Evolutionary conservation across 2,888 invertebrate genomes (phyloP).

Genomic region (Acrobeloides nanus): DNA sequence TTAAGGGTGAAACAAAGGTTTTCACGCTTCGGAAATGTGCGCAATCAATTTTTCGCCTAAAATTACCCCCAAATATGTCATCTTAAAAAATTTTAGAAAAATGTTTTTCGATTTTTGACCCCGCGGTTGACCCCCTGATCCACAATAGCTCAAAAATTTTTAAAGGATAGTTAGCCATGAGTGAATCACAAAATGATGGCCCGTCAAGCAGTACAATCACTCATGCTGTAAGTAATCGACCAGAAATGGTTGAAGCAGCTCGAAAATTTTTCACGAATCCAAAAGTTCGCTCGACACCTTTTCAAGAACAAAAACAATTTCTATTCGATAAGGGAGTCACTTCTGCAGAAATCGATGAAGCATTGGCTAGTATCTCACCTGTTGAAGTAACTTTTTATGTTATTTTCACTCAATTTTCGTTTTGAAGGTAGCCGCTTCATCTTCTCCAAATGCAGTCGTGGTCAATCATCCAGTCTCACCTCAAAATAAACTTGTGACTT

Average conservation of each 20-base stretch:
- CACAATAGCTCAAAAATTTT: too few relatives aligned
- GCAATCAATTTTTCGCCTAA: too few relatives aligned
- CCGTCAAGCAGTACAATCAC: too few relatives aligned
- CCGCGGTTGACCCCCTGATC: too few relatives aligned
- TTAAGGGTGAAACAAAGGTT: too few relatives aligned
- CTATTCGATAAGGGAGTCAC: constrained; percentile 45
- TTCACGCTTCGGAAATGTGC: too few relatives aligned
- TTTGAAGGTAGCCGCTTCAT: not conserved
- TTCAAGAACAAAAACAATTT: constrained; percentile 45
- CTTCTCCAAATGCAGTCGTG: constrained; percentile 4
- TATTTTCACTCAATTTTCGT: not conserved
- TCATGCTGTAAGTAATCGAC: too few relatives aligned
- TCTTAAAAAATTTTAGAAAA: too few relatives aligned
- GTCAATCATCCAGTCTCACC: constrained; percentile 15
- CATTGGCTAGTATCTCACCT: constrained; percentile 13
- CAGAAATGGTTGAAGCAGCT: constrained; percentile 46
- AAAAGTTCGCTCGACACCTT: constrained; percentile 41
- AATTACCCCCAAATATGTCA: too few relatives aligned
- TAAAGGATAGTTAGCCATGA: too few relatives aligned
- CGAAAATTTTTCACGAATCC: constrained; percentile 45
- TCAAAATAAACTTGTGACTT: constrained; percentile 11
- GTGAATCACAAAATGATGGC: constrained; percentile 3
- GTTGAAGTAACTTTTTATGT: constrained; percentile 8
- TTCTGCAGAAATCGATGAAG: constrained; percentile 38
- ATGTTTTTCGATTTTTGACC: too few relatives aligned